Conservation (phyloP, 30 jellyfish, hydroid and myxozoan genomes). For the Morbakka virulenta region DNA sequence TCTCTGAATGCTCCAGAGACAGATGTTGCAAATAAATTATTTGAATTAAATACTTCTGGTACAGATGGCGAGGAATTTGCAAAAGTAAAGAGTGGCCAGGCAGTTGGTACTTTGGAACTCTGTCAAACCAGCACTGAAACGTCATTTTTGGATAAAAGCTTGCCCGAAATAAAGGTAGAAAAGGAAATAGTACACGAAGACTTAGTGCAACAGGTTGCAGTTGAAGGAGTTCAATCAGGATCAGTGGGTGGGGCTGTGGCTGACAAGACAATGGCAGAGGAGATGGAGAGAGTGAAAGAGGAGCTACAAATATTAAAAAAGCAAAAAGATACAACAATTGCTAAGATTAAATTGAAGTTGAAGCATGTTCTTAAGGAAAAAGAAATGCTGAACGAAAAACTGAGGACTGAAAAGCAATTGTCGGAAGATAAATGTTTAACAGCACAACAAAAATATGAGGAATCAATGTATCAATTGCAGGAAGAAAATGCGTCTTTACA, state of each 20-base stretch:
- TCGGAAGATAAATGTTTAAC: conserved; percentile 66
- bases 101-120: not conserved
- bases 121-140: not conserved
- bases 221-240: conserved; percentile 27
- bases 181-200: not conserved
- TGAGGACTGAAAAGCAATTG: conserved; percentile 70
- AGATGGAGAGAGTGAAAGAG: conserved; percentile 11
- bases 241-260: conserved; percentile 35
- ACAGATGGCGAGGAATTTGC: not conserved
- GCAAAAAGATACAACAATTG: conserved; percentile 71
- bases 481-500: not conserved
- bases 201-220: not conserved
- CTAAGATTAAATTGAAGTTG: conserved; percentile 73
- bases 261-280: not conserved
- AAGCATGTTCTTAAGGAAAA: conserved; percentile 74
- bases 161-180: not conserved
- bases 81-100: not conserved
- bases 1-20: not conserved
- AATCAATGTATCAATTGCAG: not conserved
- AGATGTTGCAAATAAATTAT: not conserved
- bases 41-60: not conserved
- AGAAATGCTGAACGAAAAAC: conserved; percentile 61
- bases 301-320: conserved; percentile 14
- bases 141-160: not conserved
- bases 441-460: not conserved